Base-by-base conservation (phyloP, 2,888 invertebrate species). In the Hedychridium roseum region DNA sequence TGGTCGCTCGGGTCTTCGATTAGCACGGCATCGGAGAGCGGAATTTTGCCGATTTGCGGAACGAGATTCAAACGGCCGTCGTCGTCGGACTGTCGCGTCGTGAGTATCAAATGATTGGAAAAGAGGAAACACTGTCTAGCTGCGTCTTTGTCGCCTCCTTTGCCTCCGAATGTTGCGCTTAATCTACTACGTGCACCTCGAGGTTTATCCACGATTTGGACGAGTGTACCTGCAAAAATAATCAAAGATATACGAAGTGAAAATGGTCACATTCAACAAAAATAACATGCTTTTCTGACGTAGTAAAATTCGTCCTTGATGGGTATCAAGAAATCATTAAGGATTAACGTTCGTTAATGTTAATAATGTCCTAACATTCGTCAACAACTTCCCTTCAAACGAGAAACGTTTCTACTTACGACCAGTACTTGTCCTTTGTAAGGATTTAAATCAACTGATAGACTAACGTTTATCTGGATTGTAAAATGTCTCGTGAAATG, bases 101-200 rank as follows among this genome's bases (percentile, higher is more conserved):
- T 91, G 37, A 94, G 82, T 57, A 95, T 87, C 60, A 94, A 83
- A 77, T 94, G 92, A 82, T 94, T 94, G 54, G 94, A 93, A 81
- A 95, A 95, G 14, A 95, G 84, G 74, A 92, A 95, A 58, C 94
- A 93, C 75, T 94, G 94, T 0, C 94, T 83, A 1, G 88, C 80
- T 4, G 83, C 82, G 72, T 90, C 90, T 66, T 88, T 88, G 65
- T 89, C 89, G 43, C 82, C 82, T 2, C 59, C 44, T 55, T 74
- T 76, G 1, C 68, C 66, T 66, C 85, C 85, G 66, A 88, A 86
- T 37, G 85, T 84, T 12, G 82, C 76, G 37, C 74, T 76, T 21
- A 85, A 70, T 54, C 87, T 82, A 54, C 84, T 85, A 47, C 86
- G 81, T 28, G 80, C 79, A 20, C 78, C 71, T 61, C 83, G 83